Conservation (phyloP, 1,140 invertebrate species). For the Neodiprion pinetum region DNA sequence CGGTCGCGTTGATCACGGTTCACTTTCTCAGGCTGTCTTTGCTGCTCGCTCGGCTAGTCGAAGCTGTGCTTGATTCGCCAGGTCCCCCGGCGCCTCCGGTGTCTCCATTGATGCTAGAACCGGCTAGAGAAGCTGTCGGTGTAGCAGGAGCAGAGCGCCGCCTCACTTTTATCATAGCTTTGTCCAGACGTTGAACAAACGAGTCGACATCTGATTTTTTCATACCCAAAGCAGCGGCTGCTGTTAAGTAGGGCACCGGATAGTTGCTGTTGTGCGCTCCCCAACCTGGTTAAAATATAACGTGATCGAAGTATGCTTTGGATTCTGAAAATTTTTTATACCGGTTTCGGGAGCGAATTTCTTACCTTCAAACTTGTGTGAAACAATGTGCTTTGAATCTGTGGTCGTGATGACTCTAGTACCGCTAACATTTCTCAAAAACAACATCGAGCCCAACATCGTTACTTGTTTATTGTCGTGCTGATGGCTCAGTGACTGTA, state of each 20-base stretch:
- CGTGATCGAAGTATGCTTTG: not conserved
- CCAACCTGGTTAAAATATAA: constrained; percentile 63
- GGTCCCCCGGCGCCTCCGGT: constrained; percentile 51
- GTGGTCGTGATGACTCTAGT: constrained; percentile 68
- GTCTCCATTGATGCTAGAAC: constrained; percentile 57
- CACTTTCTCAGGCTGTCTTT: constrained; percentile 66
- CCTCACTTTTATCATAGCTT: constrained; percentile 63
- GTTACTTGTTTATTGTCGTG: constrained; percentile 61
- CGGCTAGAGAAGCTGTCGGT: constrained; percentile 58
- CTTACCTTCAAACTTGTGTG: constrained; percentile 67
- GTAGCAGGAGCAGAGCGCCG: constrained; percentile 62
- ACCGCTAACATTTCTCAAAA: constrained; percentile 75
- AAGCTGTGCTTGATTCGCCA: constrained; percentile 59
- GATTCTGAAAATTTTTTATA: constrained; percentile 12
- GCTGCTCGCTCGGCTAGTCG: constrained; percentile 65
- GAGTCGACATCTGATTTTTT: constrained; percentile 70
- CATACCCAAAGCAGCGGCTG: constrained; percentile 77
- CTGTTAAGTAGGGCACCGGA: constrained; percentile 72
- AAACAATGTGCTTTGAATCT: constrained; percentile 66
- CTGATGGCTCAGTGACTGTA: constrained; percentile 54
- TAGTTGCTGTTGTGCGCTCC: constrained; percentile 72
- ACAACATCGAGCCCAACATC: constrained; percentile 77
- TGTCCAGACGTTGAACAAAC: constrained; percentile 72
- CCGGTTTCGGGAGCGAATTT: not conserved
- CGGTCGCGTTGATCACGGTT: constrained; percentile 60